Percentiles rank a stretch among this genome's conserved stretches.
phyloP scores from a whole-genome alignment of 2,113 vertebrate species.

The Cepphus grylle region DNA sequence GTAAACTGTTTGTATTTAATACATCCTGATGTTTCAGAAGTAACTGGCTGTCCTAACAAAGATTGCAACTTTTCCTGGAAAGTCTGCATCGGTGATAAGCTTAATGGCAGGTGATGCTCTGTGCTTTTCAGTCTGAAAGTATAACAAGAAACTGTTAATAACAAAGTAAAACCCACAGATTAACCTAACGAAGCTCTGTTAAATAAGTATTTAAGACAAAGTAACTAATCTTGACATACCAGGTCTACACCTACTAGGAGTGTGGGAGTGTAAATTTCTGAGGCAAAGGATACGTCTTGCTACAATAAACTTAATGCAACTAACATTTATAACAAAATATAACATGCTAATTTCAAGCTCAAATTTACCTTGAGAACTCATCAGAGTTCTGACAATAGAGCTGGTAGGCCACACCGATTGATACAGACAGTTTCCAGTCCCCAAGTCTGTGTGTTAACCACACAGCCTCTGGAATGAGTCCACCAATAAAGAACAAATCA shows the following conservation, averaged over 20 bases:
- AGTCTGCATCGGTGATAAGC: constrained; percentile 77
- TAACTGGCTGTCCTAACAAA: constrained; percentile 76
- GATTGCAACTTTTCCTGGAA: constrained; percentile 84
- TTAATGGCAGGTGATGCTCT: constrained; percentile 73
- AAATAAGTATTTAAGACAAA: not conserved
- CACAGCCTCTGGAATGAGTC: constrained; percentile 88
- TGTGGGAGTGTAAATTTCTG: not conserved
- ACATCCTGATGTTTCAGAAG: constrained; percentile 24
- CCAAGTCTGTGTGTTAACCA: constrained; percentile 88
- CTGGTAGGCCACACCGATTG: constrained; percentile 82
- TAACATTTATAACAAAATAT: not conserved
- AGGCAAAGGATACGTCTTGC: not conserved
- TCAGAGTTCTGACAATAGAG: constrained; percentile 65
- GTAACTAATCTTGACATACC: not conserved
- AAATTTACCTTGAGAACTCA: constrained; percentile 72
- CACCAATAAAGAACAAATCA: constrained; percentile 87
- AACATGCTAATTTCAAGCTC: not conserved
- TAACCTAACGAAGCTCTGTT: not conserved
- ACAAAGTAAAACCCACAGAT: not conserved
- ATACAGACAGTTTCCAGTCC: constrained; percentile 91
- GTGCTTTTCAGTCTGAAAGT: constrained; percentile 74
- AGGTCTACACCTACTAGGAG: not conserved
- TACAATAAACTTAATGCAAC: not conserved
- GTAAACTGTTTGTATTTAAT: constrained; percentile 71
- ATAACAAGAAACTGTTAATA: not conserved